phyloP scores from a whole-genome alignment of 2,888 invertebrate genomes.

The Tiliacea aurago region DNA sequence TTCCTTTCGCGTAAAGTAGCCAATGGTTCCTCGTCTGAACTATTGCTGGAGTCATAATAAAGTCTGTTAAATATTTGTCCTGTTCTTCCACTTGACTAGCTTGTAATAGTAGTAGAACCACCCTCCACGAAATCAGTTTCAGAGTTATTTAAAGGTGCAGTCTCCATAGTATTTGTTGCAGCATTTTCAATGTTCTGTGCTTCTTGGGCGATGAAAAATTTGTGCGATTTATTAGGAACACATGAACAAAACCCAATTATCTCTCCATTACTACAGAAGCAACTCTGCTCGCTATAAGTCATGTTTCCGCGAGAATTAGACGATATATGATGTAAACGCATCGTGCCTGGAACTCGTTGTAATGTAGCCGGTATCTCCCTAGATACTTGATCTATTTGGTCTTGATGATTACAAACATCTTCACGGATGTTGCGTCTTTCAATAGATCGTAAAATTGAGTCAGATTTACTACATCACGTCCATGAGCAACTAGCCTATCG shows the following conservation, averaged over 20 bases:
- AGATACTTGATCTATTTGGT: conserved; percentile 39
- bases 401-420: conserved; percentile 42
- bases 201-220: conserved; percentile 37
- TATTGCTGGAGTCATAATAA: conserved; percentile 42
- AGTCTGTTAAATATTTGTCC: conserved; percentile 39
- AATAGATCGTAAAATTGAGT: conserved; percentile 46
- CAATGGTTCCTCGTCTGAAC: conserved; percentile 40
- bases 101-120: conserved; percentile 41
- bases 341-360: conserved; percentile 22
- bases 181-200: conserved; percentile 40
- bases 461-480: conserved; percentile 45
- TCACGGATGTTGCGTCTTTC: conserved; percentile 36
- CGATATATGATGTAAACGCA: conserved; percentile 42
- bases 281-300: conserved; percentile 32
- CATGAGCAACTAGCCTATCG: conserved; percentile 46
- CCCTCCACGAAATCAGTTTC: conserved; percentile 41
- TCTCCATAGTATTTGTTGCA: conserved; percentile 34
- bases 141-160: conserved; percentile 38
- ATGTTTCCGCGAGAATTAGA: conserved; percentile 29
- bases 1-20: conserved; percentile 32
- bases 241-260: conserved; percentile 38
- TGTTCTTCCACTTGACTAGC: conserved; percentile 37
- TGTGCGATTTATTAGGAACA: conserved; percentile 36
- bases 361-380: conserved; percentile 30
- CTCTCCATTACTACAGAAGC: conserved; percentile 41